phyloP scores from a whole-genome alignment of 2,113 vertebrate genomes.

The Tursiops truncatus region DNA sequence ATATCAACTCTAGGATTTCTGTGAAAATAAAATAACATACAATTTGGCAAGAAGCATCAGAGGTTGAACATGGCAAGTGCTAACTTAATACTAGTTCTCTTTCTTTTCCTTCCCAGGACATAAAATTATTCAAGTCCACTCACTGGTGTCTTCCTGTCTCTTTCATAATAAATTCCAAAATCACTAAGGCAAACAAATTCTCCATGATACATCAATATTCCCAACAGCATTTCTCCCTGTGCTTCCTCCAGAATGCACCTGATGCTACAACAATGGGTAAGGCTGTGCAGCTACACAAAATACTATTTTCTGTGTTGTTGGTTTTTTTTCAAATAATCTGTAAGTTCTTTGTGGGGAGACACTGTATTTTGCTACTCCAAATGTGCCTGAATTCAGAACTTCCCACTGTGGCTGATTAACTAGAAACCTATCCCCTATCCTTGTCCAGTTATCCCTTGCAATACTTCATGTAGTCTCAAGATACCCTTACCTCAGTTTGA shows the following conservation, averaged over 20 bases:
- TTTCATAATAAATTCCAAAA: neutral
- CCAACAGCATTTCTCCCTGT: neutral
- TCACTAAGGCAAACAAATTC: neutral
- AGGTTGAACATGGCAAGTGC: accelerated
- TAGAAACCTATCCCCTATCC: neutral
- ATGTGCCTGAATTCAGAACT: neutral
- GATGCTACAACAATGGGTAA: neutral
- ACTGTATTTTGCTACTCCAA: neutral
- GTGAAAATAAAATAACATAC: neutral
- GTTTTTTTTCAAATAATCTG: neutral
- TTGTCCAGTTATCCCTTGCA: neutral
- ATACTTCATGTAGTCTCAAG: neutral
- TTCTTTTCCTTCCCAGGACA: neutral
- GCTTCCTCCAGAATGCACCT: neutral
- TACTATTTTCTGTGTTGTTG: neutral
- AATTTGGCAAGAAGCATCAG: neutral
- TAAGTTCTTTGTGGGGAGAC: neutral
- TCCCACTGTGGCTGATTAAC: neutral
- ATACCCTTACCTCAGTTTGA: neutral
- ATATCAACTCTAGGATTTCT: neutral
- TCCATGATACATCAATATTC: neutral
- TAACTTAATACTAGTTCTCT: neutral
- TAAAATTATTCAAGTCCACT: neutral
- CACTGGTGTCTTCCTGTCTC: neutral
- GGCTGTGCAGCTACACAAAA: neutral